Evolutionary conservation across 2,113 vertebrate species (phyloP), one percentile per base, ranked within the genome.

Genomic region (Chlamydotis undulata): DNA sequence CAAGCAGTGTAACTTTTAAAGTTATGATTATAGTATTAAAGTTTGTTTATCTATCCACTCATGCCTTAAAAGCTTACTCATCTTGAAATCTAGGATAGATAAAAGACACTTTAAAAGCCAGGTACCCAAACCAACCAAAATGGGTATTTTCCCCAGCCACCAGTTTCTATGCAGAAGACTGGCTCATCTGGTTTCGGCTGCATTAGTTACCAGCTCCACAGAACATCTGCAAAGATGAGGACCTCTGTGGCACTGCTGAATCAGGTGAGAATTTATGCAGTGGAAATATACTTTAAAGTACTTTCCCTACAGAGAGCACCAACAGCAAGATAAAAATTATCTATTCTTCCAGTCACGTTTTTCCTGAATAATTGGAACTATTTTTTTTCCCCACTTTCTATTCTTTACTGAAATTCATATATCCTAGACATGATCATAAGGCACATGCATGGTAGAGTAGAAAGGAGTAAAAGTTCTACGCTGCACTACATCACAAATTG

Each of bases 1-100:
- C 77, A 88, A 95, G 68, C 92, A 91, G 78, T 26, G 60, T 68
- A 90, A 61, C 93, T 95, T 98, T 90, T 55, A 91, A 95, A 93
- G 67, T n/a, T 70, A 95, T 91, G 89, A 96, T 85, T 92, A 94
- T 43, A 90, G 83, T 29, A 83, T 69, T 93, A 89, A 91, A 96
- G 94, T 94, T 89, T 47, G n/a, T 84, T 95, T 96, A 50, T 55
- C 61, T 75, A 64, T 61, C 91, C 60, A 37, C 68, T 89, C 92
- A 82, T 78, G 87, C 81, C 78, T 79, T 87, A 47, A 87, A 94
- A 82, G 47, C 59, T 37, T 85, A 83, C 25, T 77, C 86, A n/a
- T 49, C 95, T 92, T 68, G 76, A 89, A 96, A 80, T 15, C 43
- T 29, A 64, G 59, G 57, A 28, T 1, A 79, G 55, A 61, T 47